phyloP scores from a whole-genome alignment of 2,113 vertebrate species.

The Todiramphus saurophagus region DNA sequence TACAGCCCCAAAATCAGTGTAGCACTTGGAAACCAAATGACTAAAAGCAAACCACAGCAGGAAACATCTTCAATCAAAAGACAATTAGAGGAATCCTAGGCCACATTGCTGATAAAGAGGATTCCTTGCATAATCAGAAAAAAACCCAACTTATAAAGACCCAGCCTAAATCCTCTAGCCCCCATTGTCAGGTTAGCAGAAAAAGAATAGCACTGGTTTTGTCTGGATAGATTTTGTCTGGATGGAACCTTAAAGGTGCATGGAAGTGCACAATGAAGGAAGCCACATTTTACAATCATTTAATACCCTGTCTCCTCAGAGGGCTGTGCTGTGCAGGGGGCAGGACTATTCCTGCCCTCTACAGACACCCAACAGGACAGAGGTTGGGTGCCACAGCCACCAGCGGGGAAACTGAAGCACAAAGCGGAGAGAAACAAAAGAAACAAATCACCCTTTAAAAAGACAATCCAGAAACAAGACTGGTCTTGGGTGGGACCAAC shows the following conservation, averaged over 20 bases:
- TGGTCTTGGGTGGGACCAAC: background rate
- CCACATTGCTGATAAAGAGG: background rate
- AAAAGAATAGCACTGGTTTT: background rate
- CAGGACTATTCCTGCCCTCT: background rate
- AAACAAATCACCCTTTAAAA: background rate
- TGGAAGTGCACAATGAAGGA: rapidly evolving
- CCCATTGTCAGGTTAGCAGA: background rate
- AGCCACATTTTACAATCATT: background rate
- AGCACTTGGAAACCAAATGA: background rate
- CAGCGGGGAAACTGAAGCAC: background rate
- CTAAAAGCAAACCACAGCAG: background rate
- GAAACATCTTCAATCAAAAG: background rate
- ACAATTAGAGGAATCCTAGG: background rate
- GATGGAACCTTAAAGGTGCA: background rate
- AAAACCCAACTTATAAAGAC: background rate
- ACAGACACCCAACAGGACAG: background rate
- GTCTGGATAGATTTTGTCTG: background rate
- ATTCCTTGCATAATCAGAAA: background rate
- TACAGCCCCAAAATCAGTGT: background rate
- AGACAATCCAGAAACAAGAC: background rate
- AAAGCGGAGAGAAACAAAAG: background rate
- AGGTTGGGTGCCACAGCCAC: background rate
- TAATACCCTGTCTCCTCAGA: background rate
- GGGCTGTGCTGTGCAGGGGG: background rate
- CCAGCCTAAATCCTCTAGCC: background rate